These are phyloP conservation scores for Bungarus multicinctus DNA, from an alignment of 2,113 vertebrate genomes.

Conservation along the genomic window DNA sequence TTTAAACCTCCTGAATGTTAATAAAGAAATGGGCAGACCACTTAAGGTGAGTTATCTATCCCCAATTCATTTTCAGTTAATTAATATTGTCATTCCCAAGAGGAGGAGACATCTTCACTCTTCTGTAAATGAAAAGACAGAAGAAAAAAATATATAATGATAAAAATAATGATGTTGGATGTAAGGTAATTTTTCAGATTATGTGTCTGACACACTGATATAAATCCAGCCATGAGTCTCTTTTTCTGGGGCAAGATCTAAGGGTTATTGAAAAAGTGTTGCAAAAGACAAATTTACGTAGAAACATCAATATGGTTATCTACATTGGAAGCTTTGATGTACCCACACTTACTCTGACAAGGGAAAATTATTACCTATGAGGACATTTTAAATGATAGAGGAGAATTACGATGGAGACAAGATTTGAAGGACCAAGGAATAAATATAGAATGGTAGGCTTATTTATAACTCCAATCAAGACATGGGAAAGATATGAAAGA, in stretches of 20 bases:
- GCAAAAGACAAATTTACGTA: no score
- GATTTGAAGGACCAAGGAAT: no score
- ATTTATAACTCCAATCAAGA: no score
- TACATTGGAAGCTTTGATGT: no score
- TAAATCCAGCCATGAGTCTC: not conserved
- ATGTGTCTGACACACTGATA: not conserved
- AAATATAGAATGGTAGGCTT: no score
- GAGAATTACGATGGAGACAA: no score
- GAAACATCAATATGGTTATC: no score
- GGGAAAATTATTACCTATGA: no score
- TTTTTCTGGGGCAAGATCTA: not conserved
- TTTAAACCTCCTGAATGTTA: conserved; percentile 54
- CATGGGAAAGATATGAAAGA: no score
- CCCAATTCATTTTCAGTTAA: conserved; percentile 55
- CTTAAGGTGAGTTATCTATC: conserved; percentile 62
- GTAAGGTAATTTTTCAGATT: not conserved
- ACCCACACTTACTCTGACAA: no score
- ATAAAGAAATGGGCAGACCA: conserved; percentile 56
- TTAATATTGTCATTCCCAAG: conserved; percentile 59
- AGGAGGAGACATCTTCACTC: conserved; percentile 59
- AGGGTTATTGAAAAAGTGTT: not conserved
- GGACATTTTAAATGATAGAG: no score
- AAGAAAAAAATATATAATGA: conserved; percentile 51
- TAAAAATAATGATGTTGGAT: conserved; percentile 54
- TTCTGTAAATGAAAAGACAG: conserved; percentile 52